Conservation (phyloP, 2,113 vertebrate species). For the Orthonyx spaldingii region DNA sequence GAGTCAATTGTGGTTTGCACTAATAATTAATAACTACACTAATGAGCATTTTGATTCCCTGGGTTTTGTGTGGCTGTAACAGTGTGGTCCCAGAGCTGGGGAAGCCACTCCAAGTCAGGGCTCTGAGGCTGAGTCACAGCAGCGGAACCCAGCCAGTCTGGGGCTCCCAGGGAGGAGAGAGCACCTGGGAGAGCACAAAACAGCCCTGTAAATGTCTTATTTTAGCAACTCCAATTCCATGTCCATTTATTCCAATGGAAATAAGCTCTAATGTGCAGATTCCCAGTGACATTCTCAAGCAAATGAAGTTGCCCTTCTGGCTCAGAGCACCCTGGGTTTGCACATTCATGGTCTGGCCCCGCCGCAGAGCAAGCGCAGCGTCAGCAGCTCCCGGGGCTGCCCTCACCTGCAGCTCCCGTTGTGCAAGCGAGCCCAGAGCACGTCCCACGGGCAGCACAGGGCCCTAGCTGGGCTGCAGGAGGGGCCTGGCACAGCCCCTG, state of each 20-base stretch:
- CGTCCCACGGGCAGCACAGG: neutral
- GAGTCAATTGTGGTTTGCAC: neutral
- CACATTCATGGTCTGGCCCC: neutral
- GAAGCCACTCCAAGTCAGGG: neutral
- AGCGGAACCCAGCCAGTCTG: neutral
- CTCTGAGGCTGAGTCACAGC: neutral
- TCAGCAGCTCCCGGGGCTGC: neutral
- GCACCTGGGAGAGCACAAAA: neutral
- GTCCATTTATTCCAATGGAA: neutral
- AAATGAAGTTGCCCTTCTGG: slow-evolving; percentile 6
- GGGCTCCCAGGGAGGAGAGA: neutral
- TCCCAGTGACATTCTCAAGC: neutral
- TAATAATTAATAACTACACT: neutral
- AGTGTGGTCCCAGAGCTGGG: neutral
- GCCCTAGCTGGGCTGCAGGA: neutral
- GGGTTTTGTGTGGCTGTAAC: neutral
- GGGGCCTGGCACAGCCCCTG: neutral
- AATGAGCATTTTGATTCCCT: neutral
- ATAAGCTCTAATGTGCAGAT: neutral
- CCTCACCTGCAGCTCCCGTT: neutral
- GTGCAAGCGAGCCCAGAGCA: slow-evolving; percentile 15
- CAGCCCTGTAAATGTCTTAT: neutral
- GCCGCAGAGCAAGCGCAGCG: neutral
- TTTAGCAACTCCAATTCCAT: neutral
- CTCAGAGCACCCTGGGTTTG: neutral